phyloP scores from a whole-genome alignment of 2,888 invertebrate genomes.

The Drosophila birchii region DNA sequence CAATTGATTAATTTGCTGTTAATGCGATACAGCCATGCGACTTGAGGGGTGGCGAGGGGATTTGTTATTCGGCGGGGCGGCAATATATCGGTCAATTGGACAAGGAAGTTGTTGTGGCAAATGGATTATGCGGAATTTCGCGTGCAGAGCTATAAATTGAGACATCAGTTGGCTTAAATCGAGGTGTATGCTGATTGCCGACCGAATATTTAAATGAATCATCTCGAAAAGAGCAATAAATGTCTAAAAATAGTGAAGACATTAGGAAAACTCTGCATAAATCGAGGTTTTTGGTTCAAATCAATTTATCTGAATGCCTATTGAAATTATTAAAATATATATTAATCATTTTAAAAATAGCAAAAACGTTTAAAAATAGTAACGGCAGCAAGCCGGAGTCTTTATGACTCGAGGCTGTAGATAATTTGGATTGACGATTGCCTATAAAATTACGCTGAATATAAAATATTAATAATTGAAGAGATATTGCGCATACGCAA shows the following conservation, averaged over 20 bases:
- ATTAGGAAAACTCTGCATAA: neutral
- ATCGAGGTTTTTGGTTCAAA: constrained; percentile 23
- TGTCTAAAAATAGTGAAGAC: constrained; percentile 16
- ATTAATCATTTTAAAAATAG: constrained; percentile 4
- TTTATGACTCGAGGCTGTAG: neutral
- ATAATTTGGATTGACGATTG: neutral
- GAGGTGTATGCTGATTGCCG: constrained; percentile 23
- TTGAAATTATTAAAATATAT: neutral
- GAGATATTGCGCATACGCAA: too few relatives aligned
- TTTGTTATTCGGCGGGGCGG: neutral
- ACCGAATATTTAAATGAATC: constrained; percentile 28
- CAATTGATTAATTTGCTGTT: constrained; percentile 70
- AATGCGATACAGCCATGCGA: constrained; percentile 49
- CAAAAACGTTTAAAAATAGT: neutral
- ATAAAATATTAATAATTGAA: neutral
- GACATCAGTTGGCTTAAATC: constrained; percentile 29
- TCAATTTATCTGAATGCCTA: constrained; percentile 6
- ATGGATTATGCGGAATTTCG: constrained; percentile 33
- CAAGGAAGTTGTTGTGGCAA: constrained; percentile 57
- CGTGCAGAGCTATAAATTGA: constrained; percentile 23
- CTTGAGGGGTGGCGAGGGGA: constrained; percentile 6
- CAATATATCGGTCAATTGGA: constrained; percentile 52
- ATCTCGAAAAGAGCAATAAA: neutral
- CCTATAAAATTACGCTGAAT: neutral
- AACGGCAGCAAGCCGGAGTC: neutral